Evolutionary conservation across 2,888 invertebrate species (phyloP).

Genomic region (Cinara cedri): DNA sequence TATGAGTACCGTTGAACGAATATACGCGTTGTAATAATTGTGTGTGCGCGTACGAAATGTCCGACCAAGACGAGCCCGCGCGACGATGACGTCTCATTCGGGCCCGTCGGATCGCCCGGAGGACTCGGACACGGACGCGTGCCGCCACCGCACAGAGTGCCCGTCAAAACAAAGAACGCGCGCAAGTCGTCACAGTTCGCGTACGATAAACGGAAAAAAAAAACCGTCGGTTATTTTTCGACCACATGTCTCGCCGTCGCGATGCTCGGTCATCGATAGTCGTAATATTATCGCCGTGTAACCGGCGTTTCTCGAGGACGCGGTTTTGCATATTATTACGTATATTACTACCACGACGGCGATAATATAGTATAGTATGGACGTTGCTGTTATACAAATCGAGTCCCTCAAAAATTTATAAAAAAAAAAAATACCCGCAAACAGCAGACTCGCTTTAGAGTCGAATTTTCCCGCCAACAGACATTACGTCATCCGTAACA

Average conservation of each 20-base stretch:
- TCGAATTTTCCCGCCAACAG: no score
- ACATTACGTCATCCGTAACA: no score
- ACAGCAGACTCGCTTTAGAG: no score
- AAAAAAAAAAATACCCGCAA: no score
- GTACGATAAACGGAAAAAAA: not conserved
- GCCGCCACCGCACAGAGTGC: not conserved
- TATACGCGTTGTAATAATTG: no score
- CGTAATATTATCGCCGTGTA: not conserved
- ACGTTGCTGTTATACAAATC: no score
- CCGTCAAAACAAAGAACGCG: slow-evolving; percentile 5
- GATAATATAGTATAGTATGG: no score
- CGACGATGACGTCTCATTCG: not conserved
- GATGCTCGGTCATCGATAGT: not conserved
- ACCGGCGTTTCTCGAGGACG: not conserved
- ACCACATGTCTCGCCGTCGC: not conserved
- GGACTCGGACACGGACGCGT: not conserved
- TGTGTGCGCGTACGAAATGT: no score
- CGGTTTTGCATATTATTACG: not conserved
- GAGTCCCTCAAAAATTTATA: no score
- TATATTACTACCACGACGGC: no score
- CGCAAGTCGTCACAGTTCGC: slow-evolving; percentile 8
- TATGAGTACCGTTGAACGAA: no score
- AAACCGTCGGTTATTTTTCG: not conserved
- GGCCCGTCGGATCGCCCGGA: not conserved
- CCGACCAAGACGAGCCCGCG: not conserved